Evolutionary conservation across 2,113 vertebrate species (phyloP).

Genomic region (Mungos mungo): DNA sequence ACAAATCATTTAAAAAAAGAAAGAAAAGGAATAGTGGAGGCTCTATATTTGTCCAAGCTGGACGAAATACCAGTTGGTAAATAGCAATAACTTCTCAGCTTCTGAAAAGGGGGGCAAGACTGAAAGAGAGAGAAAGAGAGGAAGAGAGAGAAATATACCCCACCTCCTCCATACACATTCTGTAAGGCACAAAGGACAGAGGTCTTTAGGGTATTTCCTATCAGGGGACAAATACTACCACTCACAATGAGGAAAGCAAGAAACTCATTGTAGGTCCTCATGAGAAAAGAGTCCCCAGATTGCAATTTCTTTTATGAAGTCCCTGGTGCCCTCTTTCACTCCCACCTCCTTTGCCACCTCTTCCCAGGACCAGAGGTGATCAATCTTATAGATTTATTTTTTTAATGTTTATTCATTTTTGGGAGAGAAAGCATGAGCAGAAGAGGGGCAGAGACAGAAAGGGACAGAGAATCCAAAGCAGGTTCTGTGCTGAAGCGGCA

Average conservation of each 20-base stretch:
- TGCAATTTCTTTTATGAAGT: neutral
- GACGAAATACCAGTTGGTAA: neutral
- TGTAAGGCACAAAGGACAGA: neutral
- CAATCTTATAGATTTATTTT: neutral
- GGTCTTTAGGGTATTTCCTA: neutral
- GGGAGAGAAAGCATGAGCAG: too few species aligned
- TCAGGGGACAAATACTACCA: neutral
- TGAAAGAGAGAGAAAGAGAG: neutral
- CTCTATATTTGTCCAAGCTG: neutral
- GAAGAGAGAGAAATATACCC: neutral
- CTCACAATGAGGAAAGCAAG: neutral
- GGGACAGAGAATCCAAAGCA: too few species aligned
- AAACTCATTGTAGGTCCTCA: neutral
- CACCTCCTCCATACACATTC: neutral
- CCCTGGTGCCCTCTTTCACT: neutral
- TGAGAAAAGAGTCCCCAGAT: neutral
- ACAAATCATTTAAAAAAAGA: too few species aligned
- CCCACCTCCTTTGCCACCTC: too few species aligned
- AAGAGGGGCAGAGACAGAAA: too few species aligned
- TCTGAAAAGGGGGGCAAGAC: neutral
- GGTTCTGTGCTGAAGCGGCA: too few species aligned
- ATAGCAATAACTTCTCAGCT: neutral
- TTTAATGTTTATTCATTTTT: too few species aligned
- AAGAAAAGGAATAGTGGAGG: neutral
- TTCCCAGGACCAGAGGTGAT: neutral